phyloP scores from a whole-genome alignment of 2,113 vertebrate genomes.

The Lynx canadensis region DNA sequence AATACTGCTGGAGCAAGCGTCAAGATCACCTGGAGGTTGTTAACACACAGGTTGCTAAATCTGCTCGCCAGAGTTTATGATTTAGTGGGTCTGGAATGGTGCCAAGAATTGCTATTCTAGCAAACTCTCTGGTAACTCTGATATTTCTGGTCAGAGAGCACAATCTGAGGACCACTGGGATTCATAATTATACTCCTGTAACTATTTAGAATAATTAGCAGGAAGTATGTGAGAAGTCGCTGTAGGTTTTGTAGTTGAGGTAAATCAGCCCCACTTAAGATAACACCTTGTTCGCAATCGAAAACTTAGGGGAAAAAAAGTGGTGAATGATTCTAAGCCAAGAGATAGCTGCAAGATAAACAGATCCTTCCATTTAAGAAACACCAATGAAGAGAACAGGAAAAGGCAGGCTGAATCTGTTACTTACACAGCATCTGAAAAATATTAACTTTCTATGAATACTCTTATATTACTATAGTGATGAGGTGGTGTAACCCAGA shows the following conservation, averaged over 20 bases:
- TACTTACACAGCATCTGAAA: background rate
- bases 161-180: background rate
- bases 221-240: conserved; percentile 4
- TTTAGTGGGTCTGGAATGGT: background rate
- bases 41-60: background rate
- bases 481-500: background rate
- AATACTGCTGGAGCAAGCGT: background rate
- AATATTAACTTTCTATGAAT: background rate
- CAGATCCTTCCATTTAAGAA: background rate
- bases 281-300: background rate
- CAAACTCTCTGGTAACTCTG: background rate
- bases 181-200: background rate
- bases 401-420: background rate
- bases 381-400: background rate
- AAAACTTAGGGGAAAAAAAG: background rate
- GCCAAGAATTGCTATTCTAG: background rate
- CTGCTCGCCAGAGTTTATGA: background rate
- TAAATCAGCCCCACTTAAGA: conserved; percentile 24
- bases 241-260: background rate
- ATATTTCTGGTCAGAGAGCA: background rate
- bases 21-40: background rate
- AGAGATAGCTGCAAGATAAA: background rate
- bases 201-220: conserved; percentile 42
- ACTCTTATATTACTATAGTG: background rate
- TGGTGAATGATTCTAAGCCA: background rate